Conservation (phyloP, 2,888 invertebrate genomes). For the Cerceris rybyensis region DNA sequence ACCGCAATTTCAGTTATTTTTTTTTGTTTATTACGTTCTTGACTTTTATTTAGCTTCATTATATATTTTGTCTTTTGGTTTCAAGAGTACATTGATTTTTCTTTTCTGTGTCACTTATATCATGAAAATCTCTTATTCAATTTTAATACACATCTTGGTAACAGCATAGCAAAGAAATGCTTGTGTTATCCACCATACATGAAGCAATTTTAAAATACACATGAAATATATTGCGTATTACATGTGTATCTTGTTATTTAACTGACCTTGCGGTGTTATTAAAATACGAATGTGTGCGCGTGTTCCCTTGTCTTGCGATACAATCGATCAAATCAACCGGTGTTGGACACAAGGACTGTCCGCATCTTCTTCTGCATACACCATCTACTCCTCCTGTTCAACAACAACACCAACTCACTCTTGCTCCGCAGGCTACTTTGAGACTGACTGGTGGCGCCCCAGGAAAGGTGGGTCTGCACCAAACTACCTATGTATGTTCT, state of each 20-base stretch:
- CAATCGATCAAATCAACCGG: conserved; percentile 75
- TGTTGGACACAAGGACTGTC: conserved; percentile 85
- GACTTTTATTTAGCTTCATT: conserved; percentile 1
- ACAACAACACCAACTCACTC: conserved; percentile 82
- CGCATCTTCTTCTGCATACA: conserved; percentile 88
- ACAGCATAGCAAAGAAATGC: not conserved
- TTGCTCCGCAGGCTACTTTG: conserved; percentile 97
- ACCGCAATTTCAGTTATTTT: conserved; percentile 72
- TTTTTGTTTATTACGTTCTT: conserved; percentile 8
- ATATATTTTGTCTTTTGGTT: conserved; percentile 5
- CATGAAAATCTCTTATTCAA: not conserved
- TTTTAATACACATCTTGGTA: not conserved
- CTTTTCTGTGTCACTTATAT: too few species aligned
- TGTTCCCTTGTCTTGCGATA: conserved; percentile 78
- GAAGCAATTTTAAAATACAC: conserved; percentile 6
- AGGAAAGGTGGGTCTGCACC: conserved; percentile 92
- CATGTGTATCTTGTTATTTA: conserved; percentile 54
- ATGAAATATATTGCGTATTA: conserved; percentile 24
- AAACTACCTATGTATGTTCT: conserved; percentile 82
- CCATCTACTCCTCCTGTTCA: conserved; percentile 81
- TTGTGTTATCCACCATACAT: not conserved
- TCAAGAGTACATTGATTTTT: too few species aligned
- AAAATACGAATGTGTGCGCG: conserved; percentile 72
- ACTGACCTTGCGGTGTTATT: conserved; percentile 79
- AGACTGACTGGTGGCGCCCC: conserved; percentile 97